Evolutionary conservation across 2,113 vertebrate species (phyloP).

Genomic region (Bucco capensis): DNA sequence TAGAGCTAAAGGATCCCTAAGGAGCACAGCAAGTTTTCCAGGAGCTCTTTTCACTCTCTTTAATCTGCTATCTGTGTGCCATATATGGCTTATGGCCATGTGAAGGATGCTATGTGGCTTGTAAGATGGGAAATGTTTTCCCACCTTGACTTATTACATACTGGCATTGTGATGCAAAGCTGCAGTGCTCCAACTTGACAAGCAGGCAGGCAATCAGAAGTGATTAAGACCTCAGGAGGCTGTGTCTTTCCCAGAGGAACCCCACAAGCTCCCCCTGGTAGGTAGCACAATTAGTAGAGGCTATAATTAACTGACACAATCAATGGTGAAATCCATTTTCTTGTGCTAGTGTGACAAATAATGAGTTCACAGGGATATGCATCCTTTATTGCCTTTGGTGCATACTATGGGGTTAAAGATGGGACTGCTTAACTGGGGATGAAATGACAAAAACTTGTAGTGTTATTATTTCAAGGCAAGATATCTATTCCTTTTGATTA

Average conservation of each 20-base stretch:
- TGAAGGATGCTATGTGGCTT: background rate
- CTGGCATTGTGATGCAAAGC: fast-evolving
- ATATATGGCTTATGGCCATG: fast-evolving
- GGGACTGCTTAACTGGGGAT: background rate
- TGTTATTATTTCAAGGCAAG: background rate
- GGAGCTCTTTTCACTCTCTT: background rate
- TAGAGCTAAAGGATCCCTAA: background rate
- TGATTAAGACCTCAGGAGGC: background rate
- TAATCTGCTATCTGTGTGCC: background rate
- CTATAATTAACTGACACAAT: background rate
- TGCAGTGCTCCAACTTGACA: background rate
- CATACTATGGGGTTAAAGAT: background rate
- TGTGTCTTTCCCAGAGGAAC: background rate
- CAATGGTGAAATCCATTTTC: background rate
- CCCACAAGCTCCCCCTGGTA: background rate
- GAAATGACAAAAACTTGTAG: background rate
- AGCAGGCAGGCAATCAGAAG: background rate
- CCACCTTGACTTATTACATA: background rate
- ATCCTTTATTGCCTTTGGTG: background rate
- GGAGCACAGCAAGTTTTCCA: background rate
- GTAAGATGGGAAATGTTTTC: background rate
- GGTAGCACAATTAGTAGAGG: background rate
- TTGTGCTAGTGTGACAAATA: background rate
- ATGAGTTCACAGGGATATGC: background rate
- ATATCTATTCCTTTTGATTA: background rate